Evolutionary conservation across 2,888 invertebrate species (phyloP), one percentile per base, ranked within the genome.

Genomic region (Pasiphila rectangulata): DNA sequence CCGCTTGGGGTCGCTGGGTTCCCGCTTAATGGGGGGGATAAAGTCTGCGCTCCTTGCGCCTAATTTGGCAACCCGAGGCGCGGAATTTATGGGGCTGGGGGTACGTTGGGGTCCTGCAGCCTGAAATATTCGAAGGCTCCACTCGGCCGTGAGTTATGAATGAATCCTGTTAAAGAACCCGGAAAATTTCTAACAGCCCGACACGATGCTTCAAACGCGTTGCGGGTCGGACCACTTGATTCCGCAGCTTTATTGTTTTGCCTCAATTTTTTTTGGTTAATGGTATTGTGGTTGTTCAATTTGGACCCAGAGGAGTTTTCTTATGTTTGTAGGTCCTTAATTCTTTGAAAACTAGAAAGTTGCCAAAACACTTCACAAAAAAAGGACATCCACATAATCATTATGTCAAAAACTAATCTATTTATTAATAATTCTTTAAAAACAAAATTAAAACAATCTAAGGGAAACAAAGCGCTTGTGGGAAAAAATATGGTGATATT

Each of bases 61-160:
- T 87, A 87, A 88, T 87, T 88, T 88, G 86, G 87, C 87, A 86
- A 79, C 83, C 83, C 85, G 86, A 85, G 83, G 83, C 84, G 79
- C 81, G 86, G 87, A 88, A 88, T 88, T 87, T 88, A 88, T 87
- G 72, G 80, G 77, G 55, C 49, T 49, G 53, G 48, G n/a, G 44
- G 44, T 44, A 40, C 48, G 82, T 74, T 74, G 79, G 75, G 70
- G 77, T 67, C 74, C 69, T 79, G 75, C 82, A 75, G 80, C 76
- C 79, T 86, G 86, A 84, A 88, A 88, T 86, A 86, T 87, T 87
- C 81, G 87, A 84, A 84, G 78, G 82, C 79, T 83, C 82, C 83
- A 80, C 82, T 87, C 86, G 82, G 57, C 84, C 85, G 84, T 84
- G 83, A 86, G 86, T 88, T 88, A 88, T 88, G 88, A 86, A 88